A percentile compares a stretch with the other conserved stretches of the same genome.
These are phyloP conservation scores for Anodontia alba DNA, from an alignment of 2,888 invertebrate species.

Conservation along the genomic window DNA sequence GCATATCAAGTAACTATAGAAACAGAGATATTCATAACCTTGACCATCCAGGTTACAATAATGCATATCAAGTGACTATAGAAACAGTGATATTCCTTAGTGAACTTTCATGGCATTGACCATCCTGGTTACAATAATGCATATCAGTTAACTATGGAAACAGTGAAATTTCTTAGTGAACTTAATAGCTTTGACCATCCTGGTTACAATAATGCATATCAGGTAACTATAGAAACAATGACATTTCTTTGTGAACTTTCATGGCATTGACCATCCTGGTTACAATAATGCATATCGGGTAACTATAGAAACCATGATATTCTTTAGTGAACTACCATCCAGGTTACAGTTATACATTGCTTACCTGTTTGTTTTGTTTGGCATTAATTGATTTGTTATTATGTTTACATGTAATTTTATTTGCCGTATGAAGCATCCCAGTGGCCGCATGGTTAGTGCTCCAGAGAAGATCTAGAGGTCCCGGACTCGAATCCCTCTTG, in stretches of 20 bases:
- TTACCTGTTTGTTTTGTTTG: too few relatives aligned
- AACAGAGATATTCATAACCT: constrained; percentile 80
- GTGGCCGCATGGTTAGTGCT: too few relatives aligned
- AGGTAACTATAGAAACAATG: constrained; percentile 65
- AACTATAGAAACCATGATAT: constrained; percentile 22
- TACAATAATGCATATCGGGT: constrained; percentile 85
- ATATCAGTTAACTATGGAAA: constrained; percentile 77
- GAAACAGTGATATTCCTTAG: constrained; percentile 79
- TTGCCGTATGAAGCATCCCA: too few relatives aligned
- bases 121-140: constrained; percentile 83
- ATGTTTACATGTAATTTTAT: too few relatives aligned
- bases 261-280: constrained; percentile 83
- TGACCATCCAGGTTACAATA: constrained; percentile 85
- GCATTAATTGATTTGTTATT: too few relatives aligned
- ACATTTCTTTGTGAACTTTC: neutral
- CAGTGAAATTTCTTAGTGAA: neutral
- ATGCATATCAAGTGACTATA: constrained; percentile 76
- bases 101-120: constrained; percentile 75
- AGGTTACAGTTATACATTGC: constrained; percentile 85
- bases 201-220: constrained; percentile 84
- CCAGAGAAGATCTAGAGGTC: too few relatives aligned
- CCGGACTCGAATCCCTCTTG: too few relatives aligned
- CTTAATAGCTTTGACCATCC: neutral
- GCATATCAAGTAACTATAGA: constrained; percentile 80
- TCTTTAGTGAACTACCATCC: constrained; percentile 84